Percentiles rank a stretch among this genome's conserved stretches.
Evolutionary conservation across 2,888 invertebrate genomes (phyloP).

Genomic region (Hypsopygia costalis): DNA sequence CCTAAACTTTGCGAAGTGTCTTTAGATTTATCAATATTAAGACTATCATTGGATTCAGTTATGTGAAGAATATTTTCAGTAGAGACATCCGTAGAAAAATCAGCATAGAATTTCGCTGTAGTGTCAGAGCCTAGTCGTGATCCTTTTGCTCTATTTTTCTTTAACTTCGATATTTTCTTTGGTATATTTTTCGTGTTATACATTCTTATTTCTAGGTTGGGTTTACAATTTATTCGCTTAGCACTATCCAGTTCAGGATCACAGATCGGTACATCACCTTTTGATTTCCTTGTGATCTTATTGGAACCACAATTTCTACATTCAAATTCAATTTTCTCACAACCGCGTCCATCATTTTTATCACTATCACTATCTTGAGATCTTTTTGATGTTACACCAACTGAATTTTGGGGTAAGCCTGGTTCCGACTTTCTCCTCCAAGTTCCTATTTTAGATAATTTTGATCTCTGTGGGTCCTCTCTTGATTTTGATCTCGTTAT

Average conservation of each 20-base stretch:
- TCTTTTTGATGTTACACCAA: conserved; percentile 50
- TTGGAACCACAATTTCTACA: conserved; percentile 71
- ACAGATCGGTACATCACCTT: conserved; percentile 44
- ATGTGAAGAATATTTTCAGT: conserved; percentile 82
- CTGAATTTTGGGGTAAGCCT: conserved; percentile 73
- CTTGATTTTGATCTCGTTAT: conserved; percentile 71
- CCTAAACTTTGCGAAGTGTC: conserved; percentile 27
- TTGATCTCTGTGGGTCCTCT: conserved; percentile 73
- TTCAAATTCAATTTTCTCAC: conserved; percentile 70
- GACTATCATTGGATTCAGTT: conserved; percentile 83
- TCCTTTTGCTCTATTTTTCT: conserved; percentile 83
- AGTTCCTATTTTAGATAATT: conserved; percentile 79
- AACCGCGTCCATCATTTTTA: conserved; percentile 49
- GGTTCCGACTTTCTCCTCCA: conserved; percentile 88
- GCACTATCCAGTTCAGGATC: conserved; percentile 59
- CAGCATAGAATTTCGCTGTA: conserved; percentile 85
- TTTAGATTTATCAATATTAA: conserved; percentile 64
- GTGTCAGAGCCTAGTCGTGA: conserved; percentile 69
- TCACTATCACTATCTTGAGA: conserved; percentile 60
- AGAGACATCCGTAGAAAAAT: conserved; percentile 82
- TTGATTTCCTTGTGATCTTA: conserved; percentile 56
- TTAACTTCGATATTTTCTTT: conserved; percentile 85
- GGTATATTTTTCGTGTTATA: conserved; percentile 85
- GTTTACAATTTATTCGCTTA: conserved; percentile 41
- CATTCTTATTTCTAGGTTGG: conserved; percentile 78